phyloP scores from a whole-genome alignment of 2,888 invertebrate species.

The Leptarthrus brevirostris region DNA sequence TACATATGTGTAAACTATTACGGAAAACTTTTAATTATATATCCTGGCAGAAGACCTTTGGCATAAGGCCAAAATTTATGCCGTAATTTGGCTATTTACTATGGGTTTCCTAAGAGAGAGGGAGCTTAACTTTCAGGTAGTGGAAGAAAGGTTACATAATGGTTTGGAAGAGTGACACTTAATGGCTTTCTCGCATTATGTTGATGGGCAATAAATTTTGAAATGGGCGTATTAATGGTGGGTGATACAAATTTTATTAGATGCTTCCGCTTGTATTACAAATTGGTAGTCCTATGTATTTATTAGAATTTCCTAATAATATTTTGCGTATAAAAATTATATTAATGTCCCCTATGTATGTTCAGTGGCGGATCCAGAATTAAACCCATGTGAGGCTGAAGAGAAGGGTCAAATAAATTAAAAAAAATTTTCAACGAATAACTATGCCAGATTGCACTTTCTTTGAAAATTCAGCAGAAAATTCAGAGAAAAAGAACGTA shows the following conservation, averaged over 20 bases:
- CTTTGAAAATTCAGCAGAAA: too few relatives aligned
- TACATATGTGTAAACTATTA: not conserved
- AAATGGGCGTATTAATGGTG: slow-evolving; percentile 1
- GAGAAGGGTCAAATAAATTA: too few relatives aligned
- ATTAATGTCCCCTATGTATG: too few relatives aligned
- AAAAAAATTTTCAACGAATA: too few relatives aligned
- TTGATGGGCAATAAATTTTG: slow-evolving; percentile 17
- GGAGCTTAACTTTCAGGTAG: slow-evolving; percentile 7
- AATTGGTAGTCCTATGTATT: too few relatives aligned
- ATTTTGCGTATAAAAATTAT: too few relatives aligned
- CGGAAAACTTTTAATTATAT: slow-evolving; percentile 22
- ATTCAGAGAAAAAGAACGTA: too few relatives aligned
- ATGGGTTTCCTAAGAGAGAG: not conserved
- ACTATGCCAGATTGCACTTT: too few relatives aligned
- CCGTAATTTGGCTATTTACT: slow-evolving; percentile 24
- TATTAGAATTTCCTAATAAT: too few relatives aligned
- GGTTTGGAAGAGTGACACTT: slow-evolving; percentile 33
- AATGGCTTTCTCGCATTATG: slow-evolving; percentile 1
- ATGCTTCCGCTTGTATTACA: too few relatives aligned
- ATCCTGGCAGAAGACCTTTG: not conserved
- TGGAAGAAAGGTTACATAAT: slow-evolving; percentile 11
- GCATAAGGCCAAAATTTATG: slow-evolving; percentile 42
- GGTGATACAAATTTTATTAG: not conserved
- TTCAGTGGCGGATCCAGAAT: too few relatives aligned
- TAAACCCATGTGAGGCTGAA: too few relatives aligned